These are phyloP conservation scores for Dinoponera quadriceps DNA, from an alignment of 1,140 invertebrate species.

Conservation along the genomic window DNA sequence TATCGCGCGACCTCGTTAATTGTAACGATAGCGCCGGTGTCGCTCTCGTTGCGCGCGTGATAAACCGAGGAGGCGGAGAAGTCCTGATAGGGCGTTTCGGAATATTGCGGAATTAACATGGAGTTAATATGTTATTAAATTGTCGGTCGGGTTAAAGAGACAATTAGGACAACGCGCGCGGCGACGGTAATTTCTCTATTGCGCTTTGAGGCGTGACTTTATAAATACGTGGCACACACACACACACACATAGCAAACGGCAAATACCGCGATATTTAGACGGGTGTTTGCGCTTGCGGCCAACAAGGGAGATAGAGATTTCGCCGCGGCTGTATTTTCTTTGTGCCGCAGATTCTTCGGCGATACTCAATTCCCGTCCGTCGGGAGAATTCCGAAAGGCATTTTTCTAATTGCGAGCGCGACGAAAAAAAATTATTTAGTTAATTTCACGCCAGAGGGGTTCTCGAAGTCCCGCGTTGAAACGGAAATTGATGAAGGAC, in stretches of 20 bases:
- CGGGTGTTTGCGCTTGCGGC: not conserved
- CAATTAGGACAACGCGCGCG: slow-evolving; percentile 26
- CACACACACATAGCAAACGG: not conserved
- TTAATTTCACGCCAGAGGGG: too few species aligned
- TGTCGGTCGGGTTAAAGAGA: slow-evolving; percentile 39
- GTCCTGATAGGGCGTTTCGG: slow-evolving; percentile 28
- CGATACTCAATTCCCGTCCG: not conserved
- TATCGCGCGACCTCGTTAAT: slow-evolving; percentile 6
- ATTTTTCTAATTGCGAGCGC: too few species aligned
- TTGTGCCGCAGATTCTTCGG: not conserved
- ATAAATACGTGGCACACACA: not conserved
- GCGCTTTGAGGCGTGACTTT: slow-evolving; percentile 13
- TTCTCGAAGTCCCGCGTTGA: too few species aligned
- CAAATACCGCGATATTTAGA: not conserved
- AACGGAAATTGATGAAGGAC: too few species aligned
- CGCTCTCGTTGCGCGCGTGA: slow-evolving; percentile 2
- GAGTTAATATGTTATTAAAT: slow-evolving; percentile 44
- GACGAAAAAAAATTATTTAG: too few species aligned
- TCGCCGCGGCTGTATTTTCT: not conserved
- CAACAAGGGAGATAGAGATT: not conserved
- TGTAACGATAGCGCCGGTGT: slow-evolving; percentile 10
- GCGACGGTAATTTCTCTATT: slow-evolving; percentile 30
- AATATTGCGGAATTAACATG: slow-evolving; percentile 40
- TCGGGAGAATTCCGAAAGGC: too few species aligned
- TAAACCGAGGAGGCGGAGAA: not conserved